These are phyloP conservation scores for Trididemnum nubilum DNA, from an alignment of 23 tunicate species.

Conservation along the genomic window DNA sequence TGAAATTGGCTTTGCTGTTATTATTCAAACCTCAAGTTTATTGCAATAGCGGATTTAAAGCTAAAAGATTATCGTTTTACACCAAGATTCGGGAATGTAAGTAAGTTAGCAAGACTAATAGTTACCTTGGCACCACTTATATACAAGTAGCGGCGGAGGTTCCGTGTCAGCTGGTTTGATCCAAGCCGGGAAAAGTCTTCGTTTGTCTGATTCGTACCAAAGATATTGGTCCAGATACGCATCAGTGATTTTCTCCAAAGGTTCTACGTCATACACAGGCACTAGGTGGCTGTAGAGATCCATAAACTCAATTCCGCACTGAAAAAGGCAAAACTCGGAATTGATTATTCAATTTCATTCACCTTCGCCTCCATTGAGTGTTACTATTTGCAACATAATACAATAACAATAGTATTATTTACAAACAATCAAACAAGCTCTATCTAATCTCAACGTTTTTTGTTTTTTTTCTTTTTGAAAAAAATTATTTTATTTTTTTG, in stretches of 20 bases:
- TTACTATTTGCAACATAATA: neutral
- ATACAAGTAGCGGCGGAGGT: constrained; percentile 96
- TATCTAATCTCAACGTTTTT: too few relatives aligned
- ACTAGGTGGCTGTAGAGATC: constrained; percentile 99
- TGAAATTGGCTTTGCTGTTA: too few relatives aligned
- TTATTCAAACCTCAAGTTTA: too few relatives aligned
- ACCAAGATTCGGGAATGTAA: too few relatives aligned
- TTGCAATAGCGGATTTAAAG: too few relatives aligned
- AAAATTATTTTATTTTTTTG: too few relatives aligned
- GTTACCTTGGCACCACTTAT: constrained; percentile 99
- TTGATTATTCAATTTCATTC: too few relatives aligned
- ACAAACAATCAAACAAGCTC: too few relatives aligned
- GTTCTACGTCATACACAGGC: constrained; percentile 99
- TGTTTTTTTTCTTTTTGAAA: too few relatives aligned
- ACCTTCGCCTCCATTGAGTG: neutral
- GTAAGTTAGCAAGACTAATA: too few relatives aligned
- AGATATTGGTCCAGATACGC: constrained; percentile 99
- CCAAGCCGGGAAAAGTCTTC: constrained; percentile 97
- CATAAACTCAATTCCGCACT: constrained; percentile 99
- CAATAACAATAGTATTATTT: too few relatives aligned
- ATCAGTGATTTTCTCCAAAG: constrained; percentile 99
- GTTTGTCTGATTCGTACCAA: constrained; percentile 99
- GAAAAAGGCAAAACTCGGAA: constrained; percentile 8
- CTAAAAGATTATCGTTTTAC: too few relatives aligned
- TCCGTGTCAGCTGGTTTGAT: constrained; percentile 99